Evolutionary conservation across 2,797 vertebrate genomes (phyloP), one percentile per base, ranked within the genome.

Genomic region (Dicrostonyx torquatus): DNA sequence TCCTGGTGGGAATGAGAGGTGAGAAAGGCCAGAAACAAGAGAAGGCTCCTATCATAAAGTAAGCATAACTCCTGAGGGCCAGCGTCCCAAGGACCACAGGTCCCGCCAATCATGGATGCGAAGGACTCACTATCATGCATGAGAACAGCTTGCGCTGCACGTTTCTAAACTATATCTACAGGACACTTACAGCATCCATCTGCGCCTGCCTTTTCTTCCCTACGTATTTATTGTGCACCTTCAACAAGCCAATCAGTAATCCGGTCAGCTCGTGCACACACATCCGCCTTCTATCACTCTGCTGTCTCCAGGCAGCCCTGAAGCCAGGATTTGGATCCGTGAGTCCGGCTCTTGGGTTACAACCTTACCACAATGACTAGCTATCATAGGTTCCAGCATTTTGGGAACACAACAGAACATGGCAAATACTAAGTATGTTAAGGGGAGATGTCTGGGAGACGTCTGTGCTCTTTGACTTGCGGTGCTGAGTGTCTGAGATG

Each of bases 321-420:
- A 64, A 20, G 64, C 6, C 78, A 37, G 34, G 37, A 43, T 82
- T 55, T 82, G 40, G 76, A 50, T 87, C 58, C 53, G 5, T 14
- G 45, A 91, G 75, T 87, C 45, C 45, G 50, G 64, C 66, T 60
- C 53, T n/a, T 70, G 13, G 31, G 68, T 45, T 89, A 9, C 80
- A 89, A 84, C 95, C 76, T 66, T 79, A 96, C 70, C 77, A 45
- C 22, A 75, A 60, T 58, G 66, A 86, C n/a, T n/a, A 50, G 50
- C 29, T 48, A 45, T 88, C 43, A 70, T 40, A 72, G 87, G 92
- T 89, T 14, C 34, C 89, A 29, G 20, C 76, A 95, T 73, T 85
- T 93, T 70, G 37, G 60, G 62, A 95, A 45, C 77, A 26, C 62
- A 26, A 0, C 24, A 94, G 80, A 85, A 80, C 76, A 34, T 96